Conservation (phyloP, 1,140 invertebrate species). For the Conus ventricosus region DNA sequence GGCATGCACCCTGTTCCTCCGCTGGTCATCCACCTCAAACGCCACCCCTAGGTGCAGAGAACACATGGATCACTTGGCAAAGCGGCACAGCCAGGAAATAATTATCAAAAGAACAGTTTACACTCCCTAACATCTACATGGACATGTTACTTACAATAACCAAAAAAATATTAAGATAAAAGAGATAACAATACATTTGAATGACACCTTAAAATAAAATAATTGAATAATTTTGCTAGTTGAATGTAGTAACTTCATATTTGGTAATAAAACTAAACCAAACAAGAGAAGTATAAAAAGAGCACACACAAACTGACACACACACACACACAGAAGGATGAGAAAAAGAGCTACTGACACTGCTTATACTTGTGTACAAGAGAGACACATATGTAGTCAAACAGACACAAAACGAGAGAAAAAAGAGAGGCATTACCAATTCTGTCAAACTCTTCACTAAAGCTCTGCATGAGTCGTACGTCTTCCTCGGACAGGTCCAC, state of each 20-base stretch:
- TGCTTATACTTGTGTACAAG: not conserved
- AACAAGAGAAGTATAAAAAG: too few relatives aligned
- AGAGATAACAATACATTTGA: not conserved
- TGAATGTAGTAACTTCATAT: too few relatives aligned
- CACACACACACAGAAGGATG: not conserved
- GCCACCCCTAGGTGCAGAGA: slow-evolving; percentile 48
- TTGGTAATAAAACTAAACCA: too few relatives aligned
- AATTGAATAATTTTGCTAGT: too few relatives aligned
- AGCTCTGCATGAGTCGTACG: slow-evolving; percentile 71
- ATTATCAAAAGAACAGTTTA: not conserved
- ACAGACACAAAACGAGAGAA: not conserved
- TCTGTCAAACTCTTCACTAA: slow-evolving; percentile 66
- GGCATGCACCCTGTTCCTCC: slow-evolving; percentile 48
- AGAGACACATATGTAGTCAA: not conserved
- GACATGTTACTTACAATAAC: not conserved
- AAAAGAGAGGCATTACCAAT: slow-evolving; percentile 64
- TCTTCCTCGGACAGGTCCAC: slow-evolving; percentile 71
- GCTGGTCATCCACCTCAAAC: slow-evolving; percentile 47
- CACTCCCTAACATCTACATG: not conserved
- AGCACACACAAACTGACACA: not conserved
- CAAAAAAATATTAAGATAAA: not conserved
- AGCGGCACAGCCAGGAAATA: not conserved
- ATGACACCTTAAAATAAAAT: too few relatives aligned
- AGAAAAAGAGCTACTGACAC: too few relatives aligned
- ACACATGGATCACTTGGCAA: not conserved